Evolutionary conservation across 2,888 invertebrate species (phyloP).

Genomic region (Rhagophthalmus giganteus): DNA sequence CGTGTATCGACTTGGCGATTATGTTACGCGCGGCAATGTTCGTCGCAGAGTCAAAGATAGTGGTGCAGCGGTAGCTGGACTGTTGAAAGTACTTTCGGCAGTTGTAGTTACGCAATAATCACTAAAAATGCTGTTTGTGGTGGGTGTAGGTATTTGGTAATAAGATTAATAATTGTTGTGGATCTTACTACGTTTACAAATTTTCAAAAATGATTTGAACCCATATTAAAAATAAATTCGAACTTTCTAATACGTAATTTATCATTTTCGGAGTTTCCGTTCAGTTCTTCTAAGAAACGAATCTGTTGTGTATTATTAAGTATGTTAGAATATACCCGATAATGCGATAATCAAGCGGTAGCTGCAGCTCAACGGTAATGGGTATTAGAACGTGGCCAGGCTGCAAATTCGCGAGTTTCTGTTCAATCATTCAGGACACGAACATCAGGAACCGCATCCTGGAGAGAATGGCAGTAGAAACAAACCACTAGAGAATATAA

Average conservation of each 20-base stretch:
- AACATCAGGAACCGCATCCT: constrained; percentile 31
- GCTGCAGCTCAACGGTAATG: constrained; percentile 48
- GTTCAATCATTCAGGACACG: constrained; percentile 32
- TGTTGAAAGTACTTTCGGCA: too few relatives aligned
- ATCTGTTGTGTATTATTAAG: constrained; percentile 48
- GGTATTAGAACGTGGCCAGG: constrained; percentile 46
- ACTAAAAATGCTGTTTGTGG: too few relatives aligned
- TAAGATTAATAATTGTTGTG: too few relatives aligned
- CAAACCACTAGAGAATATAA: constrained; percentile 38
- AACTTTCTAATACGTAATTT: too few relatives aligned
- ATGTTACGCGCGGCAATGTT: too few relatives aligned
- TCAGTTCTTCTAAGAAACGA: constrained; percentile 35
- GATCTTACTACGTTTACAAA: too few relatives aligned
- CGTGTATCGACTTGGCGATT: too few relatives aligned
- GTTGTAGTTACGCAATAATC: too few relatives aligned
- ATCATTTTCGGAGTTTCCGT: too few relatives aligned
- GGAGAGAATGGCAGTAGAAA: constrained; percentile 32
- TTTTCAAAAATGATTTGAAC: constrained; percentile 1
- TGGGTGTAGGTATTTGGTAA: too few relatives aligned
- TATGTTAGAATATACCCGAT: constrained; percentile 52
- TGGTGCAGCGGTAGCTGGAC: too few relatives aligned
- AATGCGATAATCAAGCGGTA: constrained; percentile 54
- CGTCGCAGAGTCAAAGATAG: too few relatives aligned
- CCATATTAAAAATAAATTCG: neutral
- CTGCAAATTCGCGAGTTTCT: constrained; percentile 39